phyloP scores from a whole-genome alignment of 2,888 invertebrate species.

The Agrotis segetum region DNA sequence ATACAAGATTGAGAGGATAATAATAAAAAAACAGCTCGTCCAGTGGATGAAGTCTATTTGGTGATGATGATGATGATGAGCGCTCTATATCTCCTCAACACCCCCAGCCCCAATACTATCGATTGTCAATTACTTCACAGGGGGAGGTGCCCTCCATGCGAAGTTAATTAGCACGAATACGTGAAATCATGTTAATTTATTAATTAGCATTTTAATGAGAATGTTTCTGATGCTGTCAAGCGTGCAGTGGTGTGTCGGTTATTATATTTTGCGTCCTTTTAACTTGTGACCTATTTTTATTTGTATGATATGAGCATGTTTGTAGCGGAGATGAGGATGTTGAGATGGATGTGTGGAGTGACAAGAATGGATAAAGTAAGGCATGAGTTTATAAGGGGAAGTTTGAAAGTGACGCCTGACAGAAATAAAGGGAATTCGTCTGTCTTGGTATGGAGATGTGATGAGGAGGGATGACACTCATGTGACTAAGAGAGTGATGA shows the following conservation, averaged over 20 bases:
- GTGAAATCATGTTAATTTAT: constrained; percentile 59
- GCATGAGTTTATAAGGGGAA: too few relatives aligned
- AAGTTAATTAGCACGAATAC: constrained; percentile 58
- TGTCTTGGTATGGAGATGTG: too few relatives aligned
- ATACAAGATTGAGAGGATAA: too few relatives aligned
- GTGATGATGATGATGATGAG: not conserved
- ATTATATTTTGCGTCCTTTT: not conserved
- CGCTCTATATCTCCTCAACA: constrained; percentile 33
- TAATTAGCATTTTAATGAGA: constrained; percentile 58
- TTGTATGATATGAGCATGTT: not conserved
- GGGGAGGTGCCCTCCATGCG: constrained; percentile 29
- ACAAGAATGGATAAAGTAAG: too few relatives aligned
- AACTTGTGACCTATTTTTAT: not conserved
- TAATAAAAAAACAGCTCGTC: too few relatives aligned
- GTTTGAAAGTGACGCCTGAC: too few relatives aligned
- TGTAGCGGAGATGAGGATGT: too few relatives aligned
- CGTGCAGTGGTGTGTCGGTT: not conserved
- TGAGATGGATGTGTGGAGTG: too few relatives aligned
- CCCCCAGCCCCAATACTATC: constrained; percentile 25
- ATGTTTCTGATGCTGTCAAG: constrained; percentile 29
- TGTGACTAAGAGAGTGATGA: too few relatives aligned
- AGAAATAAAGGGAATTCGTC: not conserved
- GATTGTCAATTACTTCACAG: constrained; percentile 60
- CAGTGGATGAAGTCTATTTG: not conserved
- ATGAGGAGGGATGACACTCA: too few relatives aligned